Conservation (phyloP, 1,140 invertebrate genomes). For the Sarcophaga peregrina region DNA sequence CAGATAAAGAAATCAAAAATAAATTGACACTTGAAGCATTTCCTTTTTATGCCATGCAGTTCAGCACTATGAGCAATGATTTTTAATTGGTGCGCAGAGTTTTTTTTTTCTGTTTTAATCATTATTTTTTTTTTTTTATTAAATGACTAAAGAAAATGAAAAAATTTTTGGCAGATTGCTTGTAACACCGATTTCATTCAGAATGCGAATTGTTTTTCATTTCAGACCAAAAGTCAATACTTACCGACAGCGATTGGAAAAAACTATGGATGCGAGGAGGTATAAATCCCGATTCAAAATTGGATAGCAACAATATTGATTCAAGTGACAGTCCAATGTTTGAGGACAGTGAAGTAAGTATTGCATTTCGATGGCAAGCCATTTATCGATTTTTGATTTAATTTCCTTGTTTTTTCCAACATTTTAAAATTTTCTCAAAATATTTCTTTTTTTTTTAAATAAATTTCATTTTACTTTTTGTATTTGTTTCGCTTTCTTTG, state of each 20-base stretch:
- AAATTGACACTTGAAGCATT: too few species aligned
- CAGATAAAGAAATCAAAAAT: too few species aligned
- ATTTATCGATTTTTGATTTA: neutral
- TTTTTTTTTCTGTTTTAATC: too few species aligned
- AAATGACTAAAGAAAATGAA: too few species aligned
- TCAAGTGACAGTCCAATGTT: constrained; percentile 66
- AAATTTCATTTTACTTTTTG: constrained; percentile 44
- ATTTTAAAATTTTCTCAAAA: neutral
- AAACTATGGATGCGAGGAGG: constrained; percentile 65
- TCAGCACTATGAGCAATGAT: too few species aligned
- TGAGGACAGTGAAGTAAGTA: constrained; percentile 66
- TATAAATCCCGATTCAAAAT: constrained; percentile 64
- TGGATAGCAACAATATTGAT: constrained; percentile 64
- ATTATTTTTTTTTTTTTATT: too few species aligned
- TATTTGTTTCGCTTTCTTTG: constrained; percentile 40
- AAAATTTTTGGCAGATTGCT: too few species aligned
- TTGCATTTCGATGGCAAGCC: neutral
- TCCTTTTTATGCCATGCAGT: too few species aligned
- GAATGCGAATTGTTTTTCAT: constrained; percentile 49
- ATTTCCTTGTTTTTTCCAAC: neutral
- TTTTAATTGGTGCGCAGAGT: too few species aligned
- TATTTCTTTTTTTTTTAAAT: too few species aligned
- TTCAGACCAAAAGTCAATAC: constrained; percentile 67
- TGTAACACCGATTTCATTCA: too few species aligned
- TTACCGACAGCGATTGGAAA: constrained; percentile 67